phyloP scores from a whole-genome alignment of 2,797 vertebrate genomes.

The Streptopelia turtur region DNA sequence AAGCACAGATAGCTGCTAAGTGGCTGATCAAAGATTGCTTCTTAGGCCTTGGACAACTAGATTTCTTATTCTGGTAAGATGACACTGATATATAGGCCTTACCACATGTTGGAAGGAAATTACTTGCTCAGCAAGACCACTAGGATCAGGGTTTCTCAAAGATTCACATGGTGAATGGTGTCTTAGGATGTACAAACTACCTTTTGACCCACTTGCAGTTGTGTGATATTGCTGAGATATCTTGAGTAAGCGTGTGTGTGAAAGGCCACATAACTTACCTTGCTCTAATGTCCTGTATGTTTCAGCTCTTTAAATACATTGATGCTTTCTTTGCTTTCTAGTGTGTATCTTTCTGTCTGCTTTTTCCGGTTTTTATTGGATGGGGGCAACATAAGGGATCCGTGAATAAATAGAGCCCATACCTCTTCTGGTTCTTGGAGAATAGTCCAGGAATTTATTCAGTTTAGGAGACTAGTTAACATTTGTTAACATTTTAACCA shows the following conservation, averaged over 20 bases:
- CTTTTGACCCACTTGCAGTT: not conserved
- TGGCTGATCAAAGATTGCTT: constrained; percentile 15
- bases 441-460: not conserved
- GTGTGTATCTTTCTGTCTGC: not conserved
- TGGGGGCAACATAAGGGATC: not conserved
- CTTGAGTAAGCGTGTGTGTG: not conserved
- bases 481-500: not conserved
- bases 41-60: not conserved
- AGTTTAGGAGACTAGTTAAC: not conserved
- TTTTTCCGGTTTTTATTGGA: not conserved
- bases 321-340: not conserved
- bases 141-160: not conserved
- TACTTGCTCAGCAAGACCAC: not conserved
- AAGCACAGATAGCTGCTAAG: constrained; percentile 14
- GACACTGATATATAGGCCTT: constrained; percentile 3
- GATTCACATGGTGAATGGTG: not conserved
- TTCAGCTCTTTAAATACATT: not conserved
- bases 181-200: not conserved
- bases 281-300: not conserved
- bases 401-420: not conserved
- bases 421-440: not conserved
- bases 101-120: constrained; percentile 23
- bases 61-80: constrained; percentile 4
- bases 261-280: not conserved
- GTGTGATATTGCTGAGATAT: not conserved